A percentile compares a stretch with the other conserved stretches of the same genome.
phyloP scores from a whole-genome alignment of 1,140 invertebrate species.

The Pantala flavescens region DNA sequence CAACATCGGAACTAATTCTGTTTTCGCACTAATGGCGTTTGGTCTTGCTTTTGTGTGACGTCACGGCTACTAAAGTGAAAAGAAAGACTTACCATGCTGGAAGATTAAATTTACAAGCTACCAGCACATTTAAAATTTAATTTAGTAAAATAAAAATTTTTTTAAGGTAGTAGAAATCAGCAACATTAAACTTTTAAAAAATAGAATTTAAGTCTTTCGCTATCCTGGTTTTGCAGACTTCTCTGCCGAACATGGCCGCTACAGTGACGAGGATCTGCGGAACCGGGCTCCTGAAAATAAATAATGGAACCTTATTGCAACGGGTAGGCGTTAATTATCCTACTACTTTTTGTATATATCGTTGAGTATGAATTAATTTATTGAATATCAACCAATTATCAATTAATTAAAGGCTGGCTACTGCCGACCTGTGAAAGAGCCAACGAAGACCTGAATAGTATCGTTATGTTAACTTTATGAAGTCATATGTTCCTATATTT shows the following conservation, averaged over 20 bases:
- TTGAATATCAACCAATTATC: no score
- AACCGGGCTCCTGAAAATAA: slow-evolving; percentile 57
- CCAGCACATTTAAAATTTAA: neutral
- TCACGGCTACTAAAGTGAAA: neutral
- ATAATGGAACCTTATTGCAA: slow-evolving; percentile 36
- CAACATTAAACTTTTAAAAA: neutral
- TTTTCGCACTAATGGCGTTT: slow-evolving; percentile 23
- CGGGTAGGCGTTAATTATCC: slow-evolving; percentile 36
- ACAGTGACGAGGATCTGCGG: slow-evolving; percentile 69
- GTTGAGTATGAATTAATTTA: no score
- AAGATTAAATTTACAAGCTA: neutral
- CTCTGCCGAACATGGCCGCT: slow-evolving; percentile 61
- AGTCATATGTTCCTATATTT: no score
- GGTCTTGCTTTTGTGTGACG: slow-evolving; percentile 10
- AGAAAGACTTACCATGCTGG: neutral
- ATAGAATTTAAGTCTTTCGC: neutral
- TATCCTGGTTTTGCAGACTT: slow-evolving; percentile 25
- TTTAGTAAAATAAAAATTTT: neutral
- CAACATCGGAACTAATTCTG: slow-evolving; percentile 27
- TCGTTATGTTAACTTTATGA: no score
- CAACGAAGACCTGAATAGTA: no score
- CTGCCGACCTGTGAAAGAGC: no score
- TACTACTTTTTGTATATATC: no score
- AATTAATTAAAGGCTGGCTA: no score
- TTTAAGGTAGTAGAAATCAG: neutral